Conservation (phyloP, 2,888 invertebrate genomes). For the Drosophila setosimentum region DNA sequence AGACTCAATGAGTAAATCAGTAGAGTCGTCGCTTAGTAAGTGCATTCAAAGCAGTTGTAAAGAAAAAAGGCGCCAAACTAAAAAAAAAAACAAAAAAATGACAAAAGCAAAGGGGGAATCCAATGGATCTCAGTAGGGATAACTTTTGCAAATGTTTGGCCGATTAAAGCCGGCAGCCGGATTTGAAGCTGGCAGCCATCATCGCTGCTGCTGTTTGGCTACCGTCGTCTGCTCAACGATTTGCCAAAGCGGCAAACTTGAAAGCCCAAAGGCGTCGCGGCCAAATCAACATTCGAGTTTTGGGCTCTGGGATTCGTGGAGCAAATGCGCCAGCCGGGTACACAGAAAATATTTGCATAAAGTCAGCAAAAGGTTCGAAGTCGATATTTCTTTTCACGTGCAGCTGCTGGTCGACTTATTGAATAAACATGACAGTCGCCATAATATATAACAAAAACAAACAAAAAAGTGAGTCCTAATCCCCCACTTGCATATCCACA, state of each 20-base stretch:
- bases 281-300: conserved; percentile 40
- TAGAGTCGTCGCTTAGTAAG: conserved; percentile 2
- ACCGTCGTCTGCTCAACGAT: conserved; percentile 37
- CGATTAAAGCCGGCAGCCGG: conserved; percentile 23
- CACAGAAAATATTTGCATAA: conserved; percentile 73
- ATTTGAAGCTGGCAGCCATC: conserved; percentile 16
- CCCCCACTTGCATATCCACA: conserved; percentile 81
- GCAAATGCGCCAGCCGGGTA: conserved; percentile 11
- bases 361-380: conserved; percentile 36
- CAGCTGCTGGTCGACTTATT: conserved; percentile 54
- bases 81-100: conserved; percentile 18
- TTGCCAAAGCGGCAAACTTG: conserved; percentile 50
- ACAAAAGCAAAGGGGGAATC: conserved; percentile 15
- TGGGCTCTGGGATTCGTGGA: not conserved
- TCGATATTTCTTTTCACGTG: conserved; percentile 24
- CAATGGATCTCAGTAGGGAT: not conserved
- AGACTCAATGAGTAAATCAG: not conserved
- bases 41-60: conserved; percentile 24
- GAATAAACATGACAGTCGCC: conserved; percentile 61
- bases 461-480: conserved; percentile 58
- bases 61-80: conserved; percentile 9
- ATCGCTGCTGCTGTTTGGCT: conserved; percentile 4
- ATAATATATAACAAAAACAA: conserved; percentile 30
- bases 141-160: conserved; percentile 22
- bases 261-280: conserved; percentile 49